A percentile compares a stretch with the other conserved stretches of the same genome.
phyloP scores from a whole-genome alignment of 2,797 vertebrate genomes.

The Intellagama lesueurii region DNA sequence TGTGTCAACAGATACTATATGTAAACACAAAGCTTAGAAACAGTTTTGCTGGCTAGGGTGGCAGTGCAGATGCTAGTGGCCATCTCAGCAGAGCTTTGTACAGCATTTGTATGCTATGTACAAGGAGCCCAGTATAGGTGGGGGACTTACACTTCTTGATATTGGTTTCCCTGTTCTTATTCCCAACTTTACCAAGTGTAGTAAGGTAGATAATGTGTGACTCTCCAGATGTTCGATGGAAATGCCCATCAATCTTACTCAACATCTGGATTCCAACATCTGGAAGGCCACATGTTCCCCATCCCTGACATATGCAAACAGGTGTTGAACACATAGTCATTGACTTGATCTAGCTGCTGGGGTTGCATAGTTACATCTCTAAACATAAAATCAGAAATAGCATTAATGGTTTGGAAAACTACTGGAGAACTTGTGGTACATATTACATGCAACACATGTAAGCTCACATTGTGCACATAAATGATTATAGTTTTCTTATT shows the following conservation, averaged over 20 bases:
- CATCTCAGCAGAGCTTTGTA: constrained; percentile 4
- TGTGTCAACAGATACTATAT: constrained; percentile 24
- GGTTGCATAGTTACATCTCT: not conserved
- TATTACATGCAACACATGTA: not conserved
- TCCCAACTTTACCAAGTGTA: not conserved
- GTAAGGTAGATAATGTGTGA: not conserved
- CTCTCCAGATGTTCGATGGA: not conserved
- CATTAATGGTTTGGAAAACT: not conserved
- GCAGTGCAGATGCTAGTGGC: constrained; percentile 42
- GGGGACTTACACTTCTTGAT: not conserved
- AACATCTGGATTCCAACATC: not conserved
- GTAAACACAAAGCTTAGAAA: not conserved
- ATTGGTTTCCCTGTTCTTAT: not conserved
- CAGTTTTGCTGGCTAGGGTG: constrained; percentile 3
- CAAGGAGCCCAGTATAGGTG: not conserved
- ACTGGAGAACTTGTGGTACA: not conserved
- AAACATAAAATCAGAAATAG: not conserved
- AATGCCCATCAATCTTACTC: not conserved
- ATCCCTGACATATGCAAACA: not conserved
- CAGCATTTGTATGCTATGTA: not conserved
- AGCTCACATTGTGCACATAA: not conserved
- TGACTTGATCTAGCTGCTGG: not conserved
- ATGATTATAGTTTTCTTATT: constrained; percentile 41
- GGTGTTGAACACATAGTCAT: not conserved
- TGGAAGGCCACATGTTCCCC: not conserved